Conservation (phyloP, 2,888 invertebrate genomes). For the Sicus ferrugineus region DNA sequence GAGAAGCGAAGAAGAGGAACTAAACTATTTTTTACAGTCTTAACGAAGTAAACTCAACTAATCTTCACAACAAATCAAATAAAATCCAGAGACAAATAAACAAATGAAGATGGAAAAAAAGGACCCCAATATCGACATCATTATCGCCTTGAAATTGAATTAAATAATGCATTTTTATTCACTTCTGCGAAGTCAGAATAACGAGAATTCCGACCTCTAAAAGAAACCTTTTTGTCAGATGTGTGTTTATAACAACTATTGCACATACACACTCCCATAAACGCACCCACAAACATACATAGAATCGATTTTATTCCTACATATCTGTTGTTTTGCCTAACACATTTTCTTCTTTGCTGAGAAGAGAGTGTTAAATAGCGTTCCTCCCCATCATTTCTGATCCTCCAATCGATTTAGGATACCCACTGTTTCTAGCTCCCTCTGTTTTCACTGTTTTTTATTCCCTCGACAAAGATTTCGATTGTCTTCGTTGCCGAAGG, state of each 20-base stretch:
- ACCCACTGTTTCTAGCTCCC: no score
- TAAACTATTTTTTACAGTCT: no score
- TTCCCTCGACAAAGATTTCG: conserved; percentile 51
- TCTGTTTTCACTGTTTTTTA: no score
- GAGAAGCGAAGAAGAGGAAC: no score
- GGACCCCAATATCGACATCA: no score
- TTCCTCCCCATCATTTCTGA: no score
- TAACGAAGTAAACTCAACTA: no score
- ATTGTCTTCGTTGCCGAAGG: conserved; percentile 50
- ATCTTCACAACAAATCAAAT: no score
- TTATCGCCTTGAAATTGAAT: conserved; percentile 39
- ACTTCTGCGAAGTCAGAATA: conserved; percentile 25
- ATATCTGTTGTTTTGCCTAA: conserved; percentile 43
- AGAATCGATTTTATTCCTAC: neutral
- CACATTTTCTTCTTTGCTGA: conserved; percentile 37
- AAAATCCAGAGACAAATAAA: no score
- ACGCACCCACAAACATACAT: neutral
- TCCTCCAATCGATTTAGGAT: no score
- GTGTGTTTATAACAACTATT: neutral
- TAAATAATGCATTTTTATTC: conserved; percentile 35
- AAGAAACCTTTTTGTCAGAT: conserved; percentile 1
- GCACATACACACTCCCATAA: conserved; percentile 14
- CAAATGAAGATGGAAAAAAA: no score
- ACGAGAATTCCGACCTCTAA: neutral
- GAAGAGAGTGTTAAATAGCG: conserved; percentile 34